Percentiles rank a stretch among this genome's conserved stretches.
phyloP scores from a whole-genome alignment of 2,888 invertebrate genomes.

The Ophonus ardosiacus region DNA sequence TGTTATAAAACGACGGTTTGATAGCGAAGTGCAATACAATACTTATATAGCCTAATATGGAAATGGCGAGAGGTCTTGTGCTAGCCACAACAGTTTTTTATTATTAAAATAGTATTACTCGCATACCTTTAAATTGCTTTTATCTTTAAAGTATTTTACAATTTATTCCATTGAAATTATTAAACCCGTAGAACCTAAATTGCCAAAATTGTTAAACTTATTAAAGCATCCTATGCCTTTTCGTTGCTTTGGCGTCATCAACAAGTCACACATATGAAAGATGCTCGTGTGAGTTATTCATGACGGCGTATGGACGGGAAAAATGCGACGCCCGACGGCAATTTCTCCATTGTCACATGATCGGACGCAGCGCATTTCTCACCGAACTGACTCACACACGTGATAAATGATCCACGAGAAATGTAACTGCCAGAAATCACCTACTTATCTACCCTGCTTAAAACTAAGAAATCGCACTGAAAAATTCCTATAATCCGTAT shows the following conservation, averaged over 20 bases:
- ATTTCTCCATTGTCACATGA: slow-evolving; percentile 63
- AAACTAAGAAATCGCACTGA: neutral
- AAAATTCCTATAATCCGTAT: neutral
- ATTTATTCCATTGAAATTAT: too few species aligned
- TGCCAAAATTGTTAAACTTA: too few species aligned
- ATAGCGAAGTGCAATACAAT: too few species aligned
- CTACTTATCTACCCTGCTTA: slow-evolving; percentile 52
- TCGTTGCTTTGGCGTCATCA: neutral
- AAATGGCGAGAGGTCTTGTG: too few species aligned
- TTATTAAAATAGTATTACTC: too few species aligned
- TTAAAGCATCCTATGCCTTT: neutral
- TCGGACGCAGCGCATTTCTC: slow-evolving; percentile 62
- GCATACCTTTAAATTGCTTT: too few species aligned
- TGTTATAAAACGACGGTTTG: too few species aligned
- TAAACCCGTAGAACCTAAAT: too few species aligned
- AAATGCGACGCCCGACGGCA: slow-evolving; percentile 59
- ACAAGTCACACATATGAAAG: neutral
- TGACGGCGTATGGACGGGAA: slow-evolving; percentile 37
- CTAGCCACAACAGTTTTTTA: too few species aligned
- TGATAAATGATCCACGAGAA: slow-evolving; percentile 61
- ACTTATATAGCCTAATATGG: too few species aligned
- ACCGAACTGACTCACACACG: slow-evolving; percentile 17
- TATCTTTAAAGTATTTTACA: too few species aligned
- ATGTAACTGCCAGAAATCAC: slow-evolving; percentile 62
- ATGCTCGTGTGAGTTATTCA: slow-evolving; percentile 54